A percentile compares a stretch with the other conserved stretches of the same genome.
Evolutionary conservation across 2,797 vertebrate species (phyloP).

Genomic region (Hemitrygon akajei): DNA sequence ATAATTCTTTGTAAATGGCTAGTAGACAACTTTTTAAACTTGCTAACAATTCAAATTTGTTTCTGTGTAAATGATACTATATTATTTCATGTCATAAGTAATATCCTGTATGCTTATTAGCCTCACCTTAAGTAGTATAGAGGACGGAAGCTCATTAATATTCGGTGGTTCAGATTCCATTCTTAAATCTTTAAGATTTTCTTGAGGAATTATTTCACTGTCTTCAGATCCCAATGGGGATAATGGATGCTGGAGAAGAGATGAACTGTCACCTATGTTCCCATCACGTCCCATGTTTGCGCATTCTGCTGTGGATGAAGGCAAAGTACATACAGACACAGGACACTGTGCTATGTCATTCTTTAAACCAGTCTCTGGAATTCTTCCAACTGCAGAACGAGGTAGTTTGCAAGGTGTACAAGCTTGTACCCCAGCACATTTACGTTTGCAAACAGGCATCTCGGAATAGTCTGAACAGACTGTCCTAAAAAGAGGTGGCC

Average conservation of each 20-base stretch:
- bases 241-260: constrained; percentile 42
- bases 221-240: constrained; percentile 52
- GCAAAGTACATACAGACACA: constrained; percentile 60
- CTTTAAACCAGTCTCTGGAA: constrained; percentile 42
- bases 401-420: constrained; percentile 80
- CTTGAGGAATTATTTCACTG: constrained; percentile 54
- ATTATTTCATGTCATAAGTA: neutral
- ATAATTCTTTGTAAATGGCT: too few relatives aligned
- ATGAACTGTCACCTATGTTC: constrained; percentile 54
- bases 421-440: constrained; percentile 60
- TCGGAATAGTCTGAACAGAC: constrained; percentile 64
- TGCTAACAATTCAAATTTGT: neutral
- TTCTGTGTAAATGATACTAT: neutral
- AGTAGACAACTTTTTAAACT: too few relatives aligned
- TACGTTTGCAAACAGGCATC: constrained; percentile 71
- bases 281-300: constrained; percentile 51
- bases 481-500: constrained; percentile 61
- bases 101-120: neutral
- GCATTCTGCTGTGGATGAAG: constrained; percentile 56
- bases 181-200: constrained; percentile 54
- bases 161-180: constrained; percentile 65
- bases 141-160: constrained; percentile 91
- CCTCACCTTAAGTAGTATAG: constrained; percentile 90
- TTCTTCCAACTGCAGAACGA: constrained; percentile 65
- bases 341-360: constrained; percentile 57